Evolutionary conservation across 2,888 invertebrate species (phyloP).

Genomic region (Erpobdella octoculata): DNA sequence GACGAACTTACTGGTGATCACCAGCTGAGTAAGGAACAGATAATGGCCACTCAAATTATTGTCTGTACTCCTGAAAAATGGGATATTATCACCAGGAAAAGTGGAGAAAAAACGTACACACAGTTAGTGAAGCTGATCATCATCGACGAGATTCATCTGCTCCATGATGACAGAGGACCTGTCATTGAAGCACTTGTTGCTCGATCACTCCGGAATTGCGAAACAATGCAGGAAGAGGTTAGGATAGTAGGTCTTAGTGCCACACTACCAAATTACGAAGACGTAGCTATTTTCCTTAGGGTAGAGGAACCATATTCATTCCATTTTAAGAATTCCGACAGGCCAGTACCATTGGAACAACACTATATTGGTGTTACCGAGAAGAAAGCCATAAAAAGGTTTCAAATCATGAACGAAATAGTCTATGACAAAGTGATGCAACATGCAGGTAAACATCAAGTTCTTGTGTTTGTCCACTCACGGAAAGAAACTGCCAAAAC

Average conservation of each 20-base stretch:
- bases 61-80: constrained; percentile 99
- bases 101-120: constrained; percentile 94
- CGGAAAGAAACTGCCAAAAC: constrained; percentile 97
- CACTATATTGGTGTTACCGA: constrained; percentile 98
- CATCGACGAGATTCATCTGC: constrained; percentile 90
- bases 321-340: constrained; percentile 84
- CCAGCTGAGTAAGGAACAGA: constrained; percentile 90
- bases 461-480: constrained; percentile 94
- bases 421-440: constrained; percentile 92
- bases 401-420: constrained; percentile 95
- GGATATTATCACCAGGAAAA: constrained; percentile 96
- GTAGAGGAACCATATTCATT: constrained; percentile 79
- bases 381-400: constrained; percentile 94
- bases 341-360: constrained; percentile 91
- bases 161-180: constrained; percentile 96
- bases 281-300: constrained; percentile 87
- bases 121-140: constrained; percentile 89
- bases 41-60: constrained; percentile 78
- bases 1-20: constrained; percentile 97
- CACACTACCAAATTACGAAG: constrained; percentile 92
- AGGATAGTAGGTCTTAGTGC: constrained; percentile 90
- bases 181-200: constrained; percentile 93
- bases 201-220: constrained; percentile 58
- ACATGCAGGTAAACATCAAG: constrained; percentile 93
- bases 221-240: constrained; percentile 90